Conservation (phyloP, 1,140 invertebrate species). For the Bombus polaris region DNA sequence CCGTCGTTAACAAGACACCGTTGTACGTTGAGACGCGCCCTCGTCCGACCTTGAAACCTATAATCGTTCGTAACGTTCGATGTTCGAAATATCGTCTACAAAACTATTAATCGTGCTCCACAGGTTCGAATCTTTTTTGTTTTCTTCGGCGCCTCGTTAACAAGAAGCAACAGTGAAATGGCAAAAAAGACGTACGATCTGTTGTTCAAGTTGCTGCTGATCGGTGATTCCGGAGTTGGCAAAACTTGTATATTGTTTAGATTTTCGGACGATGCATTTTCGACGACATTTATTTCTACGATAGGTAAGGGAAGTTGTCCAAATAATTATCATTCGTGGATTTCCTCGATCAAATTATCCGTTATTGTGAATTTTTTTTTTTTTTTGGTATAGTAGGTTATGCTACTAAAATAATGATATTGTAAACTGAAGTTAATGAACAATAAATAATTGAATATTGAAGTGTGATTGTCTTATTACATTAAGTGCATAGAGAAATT, state of each 20-base stretch:
- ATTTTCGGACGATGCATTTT: constrained; percentile 99
- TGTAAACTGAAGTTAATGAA: not conserved
- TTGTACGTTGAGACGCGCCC: constrained; percentile 65
- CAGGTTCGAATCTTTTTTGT: constrained; percentile 36
- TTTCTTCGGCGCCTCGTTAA: constrained; percentile 44
- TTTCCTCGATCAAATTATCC: not conserved
- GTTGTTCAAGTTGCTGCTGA: constrained; percentile 98
- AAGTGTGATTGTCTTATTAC: not conserved
- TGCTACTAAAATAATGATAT: not conserved
- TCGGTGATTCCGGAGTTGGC: constrained; percentile 98
- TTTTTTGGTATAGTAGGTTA: constrained; percentile 34
- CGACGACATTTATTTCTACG: constrained; percentile 98
- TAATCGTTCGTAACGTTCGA: constrained; percentile 63
- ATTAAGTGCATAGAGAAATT: not conserved
- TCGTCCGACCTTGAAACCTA: constrained; percentile 69
- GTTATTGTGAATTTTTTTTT: not conserved
- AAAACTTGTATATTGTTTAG: constrained; percentile 99
- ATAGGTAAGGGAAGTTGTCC: constrained; percentile 89
- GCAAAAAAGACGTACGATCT: constrained; percentile 99
- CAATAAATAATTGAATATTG: not conserved
- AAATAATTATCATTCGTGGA: not conserved
- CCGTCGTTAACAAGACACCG: constrained; percentile 44
- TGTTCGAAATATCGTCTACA: constrained; percentile 60
- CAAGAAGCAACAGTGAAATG: constrained; percentile 83
- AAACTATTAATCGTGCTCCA: constrained; percentile 43